These are phyloP conservation scores for Melanostoma mellinum DNA, from an alignment of 2,888 invertebrate genomes.

Conservation along the genomic window DNA sequence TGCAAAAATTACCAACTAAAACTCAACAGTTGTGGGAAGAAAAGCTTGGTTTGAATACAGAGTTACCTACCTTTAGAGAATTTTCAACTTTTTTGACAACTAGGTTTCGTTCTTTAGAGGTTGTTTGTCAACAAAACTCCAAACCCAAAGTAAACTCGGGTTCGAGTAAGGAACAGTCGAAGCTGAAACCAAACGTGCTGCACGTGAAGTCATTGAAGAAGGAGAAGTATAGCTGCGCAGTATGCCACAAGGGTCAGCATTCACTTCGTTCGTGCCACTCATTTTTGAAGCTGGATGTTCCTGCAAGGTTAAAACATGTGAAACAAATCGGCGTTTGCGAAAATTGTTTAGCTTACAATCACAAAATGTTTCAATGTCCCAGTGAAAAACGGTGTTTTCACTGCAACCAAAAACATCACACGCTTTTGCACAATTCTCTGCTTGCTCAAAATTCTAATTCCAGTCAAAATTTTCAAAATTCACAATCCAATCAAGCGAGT, in stretches of 20 bases:
- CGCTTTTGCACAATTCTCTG: not conserved
- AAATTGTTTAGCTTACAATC: conserved; percentile 15
- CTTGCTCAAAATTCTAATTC: not conserved
- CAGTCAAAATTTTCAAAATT: not conserved
- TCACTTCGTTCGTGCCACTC: not conserved
- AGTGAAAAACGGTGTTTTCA: conserved; percentile 25
- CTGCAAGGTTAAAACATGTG: not conserved
- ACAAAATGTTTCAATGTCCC: conserved; percentile 11
- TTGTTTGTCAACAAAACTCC: not conserved
- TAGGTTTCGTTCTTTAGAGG: conserved; percentile 21
- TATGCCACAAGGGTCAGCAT: conserved; percentile 8
- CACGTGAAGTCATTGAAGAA: not conserved
- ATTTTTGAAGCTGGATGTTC: conserved; percentile 4
- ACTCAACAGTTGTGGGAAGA: conserved; percentile 36
- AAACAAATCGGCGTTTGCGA: conserved; percentile 10
- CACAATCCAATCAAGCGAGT: not conserved
- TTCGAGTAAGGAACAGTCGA: too few relatives aligned
- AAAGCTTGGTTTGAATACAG: conserved; percentile 11
- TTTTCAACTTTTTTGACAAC: conserved; percentile 20
- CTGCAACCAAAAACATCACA: conserved; percentile 29
- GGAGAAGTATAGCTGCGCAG: not conserved
- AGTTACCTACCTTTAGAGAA: conserved; percentile 7
- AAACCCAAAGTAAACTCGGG: not conserved
- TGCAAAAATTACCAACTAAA: not conserved
- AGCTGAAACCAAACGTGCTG: not conserved